Base-by-base conservation (phyloP, 2,113 vertebrate genomes). In the Daphoenositta chrysoptera region DNA sequence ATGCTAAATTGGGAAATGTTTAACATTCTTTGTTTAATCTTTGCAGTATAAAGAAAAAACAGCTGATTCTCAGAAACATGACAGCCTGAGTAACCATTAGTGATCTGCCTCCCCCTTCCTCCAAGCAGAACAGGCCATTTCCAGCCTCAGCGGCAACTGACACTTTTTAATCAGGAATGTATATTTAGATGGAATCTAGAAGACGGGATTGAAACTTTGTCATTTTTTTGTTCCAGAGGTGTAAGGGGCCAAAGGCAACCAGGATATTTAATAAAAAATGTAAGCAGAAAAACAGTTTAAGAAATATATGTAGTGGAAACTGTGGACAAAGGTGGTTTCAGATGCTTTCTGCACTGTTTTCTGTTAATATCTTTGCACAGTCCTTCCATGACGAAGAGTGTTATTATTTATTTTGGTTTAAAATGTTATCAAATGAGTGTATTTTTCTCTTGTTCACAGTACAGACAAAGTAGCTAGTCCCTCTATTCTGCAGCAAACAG, bases 1-100 rank as follows among this genome's bases (percentile, higher is more conserved):
- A 96, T 91, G 89, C 94, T 95, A 96, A 97, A 92, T 37, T 92
- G 77, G 89, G 96, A 96, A 92, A 80, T 93, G 87, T 66, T 83
- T 94, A 87, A 83, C 89, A 83, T 94, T 97, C 78, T 95, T 93
- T 93, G 90, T 83, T 93, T 83, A 86, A 69, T 91, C 90, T 93
- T 89, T 72, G 83, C 80, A 96, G 93, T 11, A 87, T 75, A 97
- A 95, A 96, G 95, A 39, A 81, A 92, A 90, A 91, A 48, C 72
- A 94, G 92, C 94, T 95, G 96, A 96, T 96, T 94, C 95, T 86
- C 88, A 95, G 93, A 73, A 95, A 90, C 90, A 88, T 26, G 73
- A 93, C 87, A 87, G 91, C 66, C 91, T 4, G 58, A 96, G 84
- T 66, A 79, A 77, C 65, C 83, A 45, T 86, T 58, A 81, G 37